Percentiles rank a stretch among this genome's conserved stretches.
These are phyloP conservation scores for Atherinomorus stipes DNA, from an alignment of 2,113 vertebrate genomes.

Conservation along the genomic window DNA sequence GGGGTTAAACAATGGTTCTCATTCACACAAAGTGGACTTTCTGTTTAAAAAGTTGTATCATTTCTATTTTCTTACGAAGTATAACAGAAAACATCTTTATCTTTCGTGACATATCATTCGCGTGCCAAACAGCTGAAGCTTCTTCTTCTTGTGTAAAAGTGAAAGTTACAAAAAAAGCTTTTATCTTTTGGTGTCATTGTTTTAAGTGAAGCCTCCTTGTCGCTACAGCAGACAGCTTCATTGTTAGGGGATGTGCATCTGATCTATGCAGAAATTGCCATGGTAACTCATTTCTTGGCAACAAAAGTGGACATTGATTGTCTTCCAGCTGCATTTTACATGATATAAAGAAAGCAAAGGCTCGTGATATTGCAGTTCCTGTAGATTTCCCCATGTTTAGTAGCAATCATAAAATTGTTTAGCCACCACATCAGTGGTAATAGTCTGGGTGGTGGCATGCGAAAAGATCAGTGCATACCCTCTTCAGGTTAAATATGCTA, in stretches of 20 bases:
- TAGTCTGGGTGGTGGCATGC: not conserved
- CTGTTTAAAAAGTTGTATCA: conserved; percentile 40
- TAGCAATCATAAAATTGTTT: not conserved
- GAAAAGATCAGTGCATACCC: not conserved
- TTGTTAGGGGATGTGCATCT: not conserved
- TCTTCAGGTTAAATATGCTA: not conserved
- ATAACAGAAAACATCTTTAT: conserved; percentile 13
- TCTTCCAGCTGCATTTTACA: not conserved
- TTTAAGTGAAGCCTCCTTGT: not conserved
- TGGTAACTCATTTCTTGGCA: not conserved
- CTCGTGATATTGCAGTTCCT: not conserved
- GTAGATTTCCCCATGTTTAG: not conserved
- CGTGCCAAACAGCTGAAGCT: conserved; percentile 69
- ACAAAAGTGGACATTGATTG: not conserved
- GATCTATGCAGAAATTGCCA: not conserved
- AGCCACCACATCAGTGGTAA: not conserved
- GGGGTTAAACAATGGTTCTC: conserved; percentile 11
- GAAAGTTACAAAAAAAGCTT: conserved; percentile 3
- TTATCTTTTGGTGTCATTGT: not conserved
- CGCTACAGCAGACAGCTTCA: not conserved
- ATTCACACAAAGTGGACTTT: conserved; percentile 26
- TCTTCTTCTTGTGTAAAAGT: conserved; percentile 18
- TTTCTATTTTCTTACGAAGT: conserved; percentile 71
- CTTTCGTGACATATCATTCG: conserved; percentile 51
- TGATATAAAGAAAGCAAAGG: not conserved